Base-by-base conservation (phyloP, 2,888 invertebrate species). In the Eupithecia subumbrata region DNA sequence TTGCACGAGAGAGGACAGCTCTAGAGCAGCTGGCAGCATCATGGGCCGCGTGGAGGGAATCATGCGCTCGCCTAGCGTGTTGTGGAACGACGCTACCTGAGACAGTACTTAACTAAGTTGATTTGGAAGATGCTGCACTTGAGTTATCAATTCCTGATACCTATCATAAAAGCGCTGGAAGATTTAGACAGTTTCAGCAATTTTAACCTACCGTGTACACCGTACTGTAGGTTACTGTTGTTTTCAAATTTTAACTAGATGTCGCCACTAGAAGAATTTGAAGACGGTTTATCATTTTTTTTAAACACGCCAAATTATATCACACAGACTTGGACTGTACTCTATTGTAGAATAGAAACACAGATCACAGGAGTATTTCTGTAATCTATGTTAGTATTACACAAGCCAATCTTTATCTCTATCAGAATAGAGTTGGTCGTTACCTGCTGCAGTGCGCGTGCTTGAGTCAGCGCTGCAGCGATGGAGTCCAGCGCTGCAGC, bases 61-160 rank as follows among this genome's bases (percentile, higher is more conserved):
- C 98, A 99, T 99, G 75, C 99, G 97, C 90, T 99, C 98, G 18
- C 99, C 99, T 70, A 99, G 98, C 0, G 99, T 99, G 89, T 99
- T 99, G 93, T 99, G 99, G 88, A 98, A 98, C 66, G 97, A 98
- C 0, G 98, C 97, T 72, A 98, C 96, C 96, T 97, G 82, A 40
- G n/a, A 67, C 11, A 56, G 11, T 22, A 56, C 11, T 45, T 45
- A 16, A 45, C 16, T 14, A 16, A 45, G 45, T 45, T 3, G 45
- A 45, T 45, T 43, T 11, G 3, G 43, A 45, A 14, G 16, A 45
- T 45, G 45, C 43, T 12, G 45, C 16, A 5, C 5, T 18, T 5
- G 48, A 48, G 14, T 45, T 5, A 45, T 5, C 16, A 30, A 45
- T 16, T 14, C 14, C 14, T 45, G 45, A 45, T 16, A 16, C 14